A percentile compares a stretch with the other conserved stretches of the same genome.
Evolutionary conservation across 2,113 vertebrate species (phyloP).

Genomic region (Pithys albifrons): DNA sequence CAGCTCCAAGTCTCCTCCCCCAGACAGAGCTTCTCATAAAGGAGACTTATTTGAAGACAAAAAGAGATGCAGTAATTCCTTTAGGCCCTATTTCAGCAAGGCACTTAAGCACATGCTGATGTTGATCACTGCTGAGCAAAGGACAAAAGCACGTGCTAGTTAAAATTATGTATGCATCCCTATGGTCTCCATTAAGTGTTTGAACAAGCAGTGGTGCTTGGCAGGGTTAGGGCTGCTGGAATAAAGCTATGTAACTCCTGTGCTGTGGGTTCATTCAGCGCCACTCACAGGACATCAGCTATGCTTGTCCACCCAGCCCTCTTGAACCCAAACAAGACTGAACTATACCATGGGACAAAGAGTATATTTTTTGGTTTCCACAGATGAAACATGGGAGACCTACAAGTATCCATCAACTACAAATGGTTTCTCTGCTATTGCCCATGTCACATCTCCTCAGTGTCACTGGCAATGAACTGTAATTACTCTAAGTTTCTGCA

Average conservation of each 20-base stretch:
- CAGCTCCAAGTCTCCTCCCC: neutral
- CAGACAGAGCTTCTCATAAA: neutral
- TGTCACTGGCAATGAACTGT: neutral
- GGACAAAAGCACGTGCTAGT: neutral
- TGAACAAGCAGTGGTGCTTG: neutral
- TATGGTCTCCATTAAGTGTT: neutral
- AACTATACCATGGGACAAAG: neutral
- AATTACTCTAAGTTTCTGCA: neutral
- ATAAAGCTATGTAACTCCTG: neutral
- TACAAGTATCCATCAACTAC: neutral
- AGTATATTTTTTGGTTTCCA: neutral
- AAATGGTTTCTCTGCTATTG: neutral
- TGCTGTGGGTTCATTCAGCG: neutral
- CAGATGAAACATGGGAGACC: neutral
- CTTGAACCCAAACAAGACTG: neutral
- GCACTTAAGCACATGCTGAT: slow-evolving; percentile 30
- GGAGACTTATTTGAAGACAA: neutral
- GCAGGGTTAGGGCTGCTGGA: neutral
- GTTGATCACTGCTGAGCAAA: neutral
- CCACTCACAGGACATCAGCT: rapidly evolving
- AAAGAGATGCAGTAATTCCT: neutral
- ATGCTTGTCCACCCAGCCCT: neutral
- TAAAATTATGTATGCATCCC: neutral
- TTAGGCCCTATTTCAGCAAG: slow-evolving; percentile 16
- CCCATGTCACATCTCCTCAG: neutral